These are phyloP conservation scores for Poeciliopsis occidentalis DNA, from an alignment of 2,113 vertebrate species.

Conservation along the genomic window DNA sequence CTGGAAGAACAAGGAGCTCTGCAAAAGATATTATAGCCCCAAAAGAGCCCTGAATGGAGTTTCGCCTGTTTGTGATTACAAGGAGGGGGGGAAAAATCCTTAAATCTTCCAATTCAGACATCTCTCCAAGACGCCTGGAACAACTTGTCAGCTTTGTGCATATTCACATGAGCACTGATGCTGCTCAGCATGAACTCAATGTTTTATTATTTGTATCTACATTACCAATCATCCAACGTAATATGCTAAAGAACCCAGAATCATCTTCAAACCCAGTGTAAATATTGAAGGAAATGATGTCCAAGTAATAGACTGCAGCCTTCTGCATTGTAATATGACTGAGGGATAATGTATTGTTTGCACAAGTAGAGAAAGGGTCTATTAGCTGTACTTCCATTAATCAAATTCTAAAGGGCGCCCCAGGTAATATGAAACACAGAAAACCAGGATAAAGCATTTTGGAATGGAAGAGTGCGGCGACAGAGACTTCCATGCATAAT, in stretches of 20 bases:
- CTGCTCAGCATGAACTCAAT: not conserved
- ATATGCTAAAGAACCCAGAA: slow-evolving; percentile 40
- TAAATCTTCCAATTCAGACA: slow-evolving; percentile 10
- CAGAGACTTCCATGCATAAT: slow-evolving; percentile 70
- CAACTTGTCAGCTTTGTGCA: slow-evolving; percentile 4
- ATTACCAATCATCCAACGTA: slow-evolving; percentile 18
- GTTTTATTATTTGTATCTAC: not conserved
- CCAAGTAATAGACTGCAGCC: slow-evolving; percentile 37
- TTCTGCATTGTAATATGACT: slow-evolving; percentile 51
- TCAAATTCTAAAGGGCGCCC: slow-evolving; percentile 66
- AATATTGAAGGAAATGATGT: slow-evolving; percentile 32
- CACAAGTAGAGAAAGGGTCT: slow-evolving; percentile 49
- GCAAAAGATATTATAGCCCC: not conserved
- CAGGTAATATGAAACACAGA: slow-evolving; percentile 60
- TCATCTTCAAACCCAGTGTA: slow-evolving; percentile 20
- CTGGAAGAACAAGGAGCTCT: slow-evolving; percentile 4
- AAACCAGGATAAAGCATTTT: slow-evolving; percentile 50
- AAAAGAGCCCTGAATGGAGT: slow-evolving; percentile 3
- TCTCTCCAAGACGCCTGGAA: not conserved
- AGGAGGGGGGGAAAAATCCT: not conserved
- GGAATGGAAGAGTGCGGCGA: slow-evolving; percentile 48
- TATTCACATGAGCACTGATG: not conserved
- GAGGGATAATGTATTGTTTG: slow-evolving; percentile 60
- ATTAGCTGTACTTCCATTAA: slow-evolving; percentile 68
- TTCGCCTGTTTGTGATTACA: not conserved